These are phyloP conservation scores for Ameiurus melas DNA, from an alignment of 2,113 vertebrate species.

Conservation along the genomic window DNA sequence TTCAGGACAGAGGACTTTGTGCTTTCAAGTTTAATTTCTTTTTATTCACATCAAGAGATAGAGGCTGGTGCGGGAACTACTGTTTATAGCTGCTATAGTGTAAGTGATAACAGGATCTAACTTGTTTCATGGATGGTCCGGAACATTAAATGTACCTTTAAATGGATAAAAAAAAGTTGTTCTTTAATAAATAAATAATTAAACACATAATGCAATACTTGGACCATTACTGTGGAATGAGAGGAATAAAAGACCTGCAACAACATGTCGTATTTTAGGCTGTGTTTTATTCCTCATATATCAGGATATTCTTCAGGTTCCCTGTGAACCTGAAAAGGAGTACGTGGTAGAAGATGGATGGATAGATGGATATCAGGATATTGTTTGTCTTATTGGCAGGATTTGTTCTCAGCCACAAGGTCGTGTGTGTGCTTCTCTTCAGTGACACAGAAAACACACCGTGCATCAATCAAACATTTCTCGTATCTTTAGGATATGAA, in stretches of 20 bases:
- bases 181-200: not conserved
- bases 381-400: not conserved
- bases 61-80: too few relatives aligned
- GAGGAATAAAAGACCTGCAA: not conserved
- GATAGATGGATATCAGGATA: not conserved
- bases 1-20: not conserved
- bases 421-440: not conserved
- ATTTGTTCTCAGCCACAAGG: slow-evolving; percentile 8
- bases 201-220: not conserved
- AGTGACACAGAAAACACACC: not conserved
- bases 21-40: not conserved
- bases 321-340: too few relatives aligned
- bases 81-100: too few relatives aligned
- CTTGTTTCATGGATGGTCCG: too few relatives aligned
- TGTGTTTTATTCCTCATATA: not conserved
- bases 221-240: not conserved
- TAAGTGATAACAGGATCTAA: too few relatives aligned
- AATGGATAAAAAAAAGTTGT: too few relatives aligned
- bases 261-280: not conserved
- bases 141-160: too few relatives aligned
- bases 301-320: not conserved
- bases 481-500: slow-evolving; percentile 7
- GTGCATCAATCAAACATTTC: not conserved
- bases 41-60: not conserved
- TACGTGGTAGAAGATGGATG: too few relatives aligned